Conservation (phyloP, 1,140 invertebrate species). For the Acyrthosiphon pisum region DNA sequence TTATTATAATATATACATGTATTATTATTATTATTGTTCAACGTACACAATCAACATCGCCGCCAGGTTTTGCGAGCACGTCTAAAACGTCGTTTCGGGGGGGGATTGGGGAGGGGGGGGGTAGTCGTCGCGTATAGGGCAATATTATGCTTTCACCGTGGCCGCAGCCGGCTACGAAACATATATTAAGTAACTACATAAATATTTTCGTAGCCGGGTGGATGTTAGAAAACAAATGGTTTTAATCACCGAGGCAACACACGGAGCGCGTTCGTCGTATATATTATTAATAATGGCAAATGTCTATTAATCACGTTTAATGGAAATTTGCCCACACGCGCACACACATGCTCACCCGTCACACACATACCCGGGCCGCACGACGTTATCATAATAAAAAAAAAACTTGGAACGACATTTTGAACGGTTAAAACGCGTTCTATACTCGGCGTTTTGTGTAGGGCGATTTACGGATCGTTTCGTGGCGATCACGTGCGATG, state of each 20-base stretch:
- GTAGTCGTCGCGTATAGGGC: not conserved
- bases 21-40: not conserved
- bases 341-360: not conserved
- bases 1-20: not conserved
- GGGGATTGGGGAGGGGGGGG: too few species aligned
- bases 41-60: slow-evolving; percentile 1
- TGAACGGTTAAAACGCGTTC: not conserved
- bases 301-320: slow-evolving; percentile 12
- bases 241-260: slow-evolving; percentile 13
- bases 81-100: not conserved
- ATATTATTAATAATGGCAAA: not conserved
- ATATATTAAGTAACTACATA: not conserved
- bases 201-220: not conserved
- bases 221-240: slow-evolving; percentile 1
- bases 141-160: not conserved
- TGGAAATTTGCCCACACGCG: not conserved
- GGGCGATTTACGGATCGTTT: too few species aligned
- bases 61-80: slow-evolving; percentile 1
- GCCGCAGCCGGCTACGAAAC: not conserved
- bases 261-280: not conserved
- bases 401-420: not conserved
- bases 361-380: not conserved
- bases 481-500: not conserved
- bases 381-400: not conserved
- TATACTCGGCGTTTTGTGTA: not conserved